These are phyloP conservation scores for Dasypogon diadema DNA, from an alignment of 2,888 invertebrate species.

Conservation along the genomic window DNA sequence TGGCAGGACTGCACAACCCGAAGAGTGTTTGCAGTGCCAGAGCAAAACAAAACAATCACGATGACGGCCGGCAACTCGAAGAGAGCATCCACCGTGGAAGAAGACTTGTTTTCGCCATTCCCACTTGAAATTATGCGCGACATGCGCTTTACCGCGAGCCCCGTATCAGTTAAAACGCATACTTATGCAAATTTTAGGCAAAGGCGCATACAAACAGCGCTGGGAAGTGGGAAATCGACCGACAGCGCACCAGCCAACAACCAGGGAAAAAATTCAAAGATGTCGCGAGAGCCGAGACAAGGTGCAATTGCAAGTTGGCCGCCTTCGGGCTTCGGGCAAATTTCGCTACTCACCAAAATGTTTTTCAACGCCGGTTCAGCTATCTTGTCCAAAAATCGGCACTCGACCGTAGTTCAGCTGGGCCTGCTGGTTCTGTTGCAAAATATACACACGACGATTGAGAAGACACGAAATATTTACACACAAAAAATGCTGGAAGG, in stretches of 20 bases:
- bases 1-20: slow-evolving; percentile 14
- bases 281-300: slow-evolving; percentile 39
- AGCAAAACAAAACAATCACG: slow-evolving; percentile 39
- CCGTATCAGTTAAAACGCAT: neutral
- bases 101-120: slow-evolving; percentile 25
- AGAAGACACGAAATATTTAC: slow-evolving; percentile 48
- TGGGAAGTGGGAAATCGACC: slow-evolving; percentile 31
- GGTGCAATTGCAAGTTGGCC: neutral
- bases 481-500: slow-evolving; percentile 58
- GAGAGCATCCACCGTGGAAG: slow-evolving; percentile 3
- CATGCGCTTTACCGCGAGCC: slow-evolving; percentile 28
- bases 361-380: slow-evolving; percentile 33
- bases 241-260: slow-evolving; percentile 2
- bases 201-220: slow-evolving; percentile 3
- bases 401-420: neutral
- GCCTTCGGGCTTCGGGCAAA: neutral
- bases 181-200: neutral
- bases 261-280: slow-evolving; percentile 39
- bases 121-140: neutral
- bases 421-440: slow-evolving; percentile 15
- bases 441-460: slow-evolving; percentile 33
- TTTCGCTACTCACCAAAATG: slow-evolving; percentile 33
- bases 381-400: slow-evolving; percentile 19
- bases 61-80: slow-evolving; percentile 10
- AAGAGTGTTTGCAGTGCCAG: slow-evolving; percentile 10